Percentiles rank a stretch among this genome's conserved stretches.
phyloP scores from a whole-genome alignment of 2,797 vertebrate species.

The Okamejei kenojei region DNA sequence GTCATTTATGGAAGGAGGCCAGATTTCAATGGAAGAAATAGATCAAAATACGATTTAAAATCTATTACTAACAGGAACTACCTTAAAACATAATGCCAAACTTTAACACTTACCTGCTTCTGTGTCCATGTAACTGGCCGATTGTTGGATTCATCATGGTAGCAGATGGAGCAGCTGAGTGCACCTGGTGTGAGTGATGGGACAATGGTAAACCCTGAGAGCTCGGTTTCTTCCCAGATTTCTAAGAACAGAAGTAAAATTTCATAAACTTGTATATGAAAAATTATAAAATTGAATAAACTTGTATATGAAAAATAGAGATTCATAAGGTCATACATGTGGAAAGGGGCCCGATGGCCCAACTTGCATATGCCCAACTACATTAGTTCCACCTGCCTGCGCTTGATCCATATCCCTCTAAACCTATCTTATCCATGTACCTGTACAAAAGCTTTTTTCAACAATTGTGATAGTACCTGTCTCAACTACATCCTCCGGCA shows the following conservation, averaged over 20 bases:
- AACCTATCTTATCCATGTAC: too few species aligned
- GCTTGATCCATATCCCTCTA: too few species aligned
- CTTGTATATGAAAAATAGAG: not conserved
- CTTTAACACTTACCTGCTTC: not conserved
- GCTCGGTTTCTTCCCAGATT: slow-evolving; percentile 6
- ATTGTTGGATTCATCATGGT: not conserved
- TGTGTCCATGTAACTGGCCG: not conserved
- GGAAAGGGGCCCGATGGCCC: too few species aligned
- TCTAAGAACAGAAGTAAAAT: slow-evolving; percentile 10
- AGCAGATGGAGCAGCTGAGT: too few species aligned
- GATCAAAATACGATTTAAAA: not conserved
- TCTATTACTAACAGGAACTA: not conserved
- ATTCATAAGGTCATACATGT: too few species aligned
- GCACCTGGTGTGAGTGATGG: not conserved
- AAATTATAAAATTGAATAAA: too few species aligned
- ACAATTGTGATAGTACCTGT: too few species aligned
- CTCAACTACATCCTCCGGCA: too few species aligned
- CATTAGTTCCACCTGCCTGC: too few species aligned
- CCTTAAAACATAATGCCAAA: slow-evolving; percentile 13
- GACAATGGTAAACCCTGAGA: not conserved
- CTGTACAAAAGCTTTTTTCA: too few species aligned
- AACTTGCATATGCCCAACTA: too few species aligned
- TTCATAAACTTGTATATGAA: not conserved
- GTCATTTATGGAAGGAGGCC: not conserved
- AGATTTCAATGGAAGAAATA: not conserved